Evolutionary conservation across 2,888 invertebrate species (phyloP).

Genomic region (Steinernema scapterisci): DNA sequence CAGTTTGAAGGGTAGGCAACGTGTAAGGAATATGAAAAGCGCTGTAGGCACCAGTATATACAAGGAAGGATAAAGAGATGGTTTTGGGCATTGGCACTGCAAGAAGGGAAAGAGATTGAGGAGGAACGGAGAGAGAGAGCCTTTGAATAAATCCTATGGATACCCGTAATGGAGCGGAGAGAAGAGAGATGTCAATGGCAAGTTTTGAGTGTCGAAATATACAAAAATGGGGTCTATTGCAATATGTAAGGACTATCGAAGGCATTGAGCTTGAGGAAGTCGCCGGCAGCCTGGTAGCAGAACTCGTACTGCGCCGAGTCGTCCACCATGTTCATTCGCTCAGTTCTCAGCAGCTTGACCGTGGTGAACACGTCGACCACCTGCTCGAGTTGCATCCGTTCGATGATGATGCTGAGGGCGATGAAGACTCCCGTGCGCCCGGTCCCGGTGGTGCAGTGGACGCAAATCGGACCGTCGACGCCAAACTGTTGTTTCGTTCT

Average conservation of each 20-base stretch:
- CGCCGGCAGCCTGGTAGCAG: slow-evolving; percentile 96
- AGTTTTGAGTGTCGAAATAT: slow-evolving; percentile 25
- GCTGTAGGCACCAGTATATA: slow-evolving; percentile 17
- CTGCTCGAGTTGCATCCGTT: slow-evolving; percentile 98
- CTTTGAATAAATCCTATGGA: slow-evolving; percentile 14
- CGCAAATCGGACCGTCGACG: slow-evolving; percentile 97
- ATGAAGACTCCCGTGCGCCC: slow-evolving; percentile 98
- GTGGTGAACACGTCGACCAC: slow-evolving; percentile 99
- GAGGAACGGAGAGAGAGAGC: slow-evolving; percentile 16
- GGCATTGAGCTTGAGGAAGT: slow-evolving; percentile 76
- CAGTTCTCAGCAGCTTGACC: slow-evolving; percentile 93
- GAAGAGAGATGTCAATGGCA: slow-evolving; percentile 32
- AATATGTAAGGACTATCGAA: slow-evolving; percentile 42
- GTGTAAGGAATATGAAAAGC: not conserved
- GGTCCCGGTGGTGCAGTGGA: slow-evolving; percentile 83
- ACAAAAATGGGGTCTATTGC: slow-evolving; percentile 18
- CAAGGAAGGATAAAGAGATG: not conserved
- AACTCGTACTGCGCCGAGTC: slow-evolving; percentile 99
- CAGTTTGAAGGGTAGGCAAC: slow-evolving; percentile 4
- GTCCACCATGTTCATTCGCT: slow-evolving; percentile 98
- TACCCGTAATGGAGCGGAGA: slow-evolving; percentile 19
- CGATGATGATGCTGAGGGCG: slow-evolving; percentile 92
- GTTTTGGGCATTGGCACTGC: slow-evolving; percentile 19
- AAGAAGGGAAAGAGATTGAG: not conserved
- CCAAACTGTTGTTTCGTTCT: slow-evolving; percentile 99